Evolutionary conservation across 2,888 invertebrate genomes (phyloP), one percentile per base, ranked within the genome.

Genomic region (Limnephilus rhombicus): DNA sequence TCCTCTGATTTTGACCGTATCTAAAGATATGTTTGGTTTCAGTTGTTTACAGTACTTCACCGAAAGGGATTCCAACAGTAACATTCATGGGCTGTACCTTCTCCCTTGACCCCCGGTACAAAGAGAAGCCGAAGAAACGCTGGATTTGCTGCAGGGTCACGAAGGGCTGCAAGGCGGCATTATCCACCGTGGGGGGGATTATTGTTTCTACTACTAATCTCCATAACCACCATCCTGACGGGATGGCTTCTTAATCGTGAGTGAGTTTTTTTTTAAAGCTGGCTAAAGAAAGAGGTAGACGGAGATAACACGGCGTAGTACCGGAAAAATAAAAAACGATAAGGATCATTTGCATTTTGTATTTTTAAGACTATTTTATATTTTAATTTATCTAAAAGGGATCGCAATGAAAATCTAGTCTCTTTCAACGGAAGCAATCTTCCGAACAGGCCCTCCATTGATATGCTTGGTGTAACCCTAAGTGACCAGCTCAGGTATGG

Each of bases 141-240:
- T 92, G 92, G 92, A 34, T 37, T 53, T 92, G 92, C 82, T 82
- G 31, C 3, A 85, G 87, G 15, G 37, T 34, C 29, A 80, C 37
- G 1, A 81, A 53, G 9, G 88, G 91, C 9, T 92, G 92, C 31
- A 92, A 82, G n/a, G 89, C 91, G 18, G 49, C 68, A 29, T 18
- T 92, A 9, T 83, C 53, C 81, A 91, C 91, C 3, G 53, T 92
- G 7, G 91, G 80, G 15, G 29, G 82, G n/a, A n/a, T n/a, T 2
- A 68, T 68, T n/a, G 68, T 68, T 24, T 68, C 68, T n/a, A 68
- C 68, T 68, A 68, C 68, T 24, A 68, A 68, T n/a, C 24, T 68
- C 3, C 68, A 68, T 68, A 68, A 68, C n/a, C 68, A 68, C 24
- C 18, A 68, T 7, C 68, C 24, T 68, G 68, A n/a, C 2, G 24